Conservation (phyloP, 2,888 invertebrate species). For the Oxytorus armatus region DNA sequence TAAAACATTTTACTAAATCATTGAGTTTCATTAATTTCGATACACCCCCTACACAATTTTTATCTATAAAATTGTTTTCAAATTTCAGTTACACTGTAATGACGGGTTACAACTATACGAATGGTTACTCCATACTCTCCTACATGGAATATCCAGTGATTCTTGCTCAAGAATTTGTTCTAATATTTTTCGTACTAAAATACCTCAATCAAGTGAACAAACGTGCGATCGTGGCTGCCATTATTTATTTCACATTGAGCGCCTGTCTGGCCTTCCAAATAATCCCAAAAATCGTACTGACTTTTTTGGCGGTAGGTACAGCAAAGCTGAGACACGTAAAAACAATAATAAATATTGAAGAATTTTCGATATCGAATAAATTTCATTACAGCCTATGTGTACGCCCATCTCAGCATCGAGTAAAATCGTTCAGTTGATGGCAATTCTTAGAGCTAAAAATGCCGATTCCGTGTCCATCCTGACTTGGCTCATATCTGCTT, state of each 20-base stretch:
- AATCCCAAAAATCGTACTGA: constrained; percentile 85
- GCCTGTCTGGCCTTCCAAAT: constrained; percentile 84
- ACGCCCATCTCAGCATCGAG: constrained; percentile 94
- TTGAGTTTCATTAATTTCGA: not conserved
- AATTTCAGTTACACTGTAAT: constrained; percentile 91
- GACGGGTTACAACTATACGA: constrained; percentile 92
- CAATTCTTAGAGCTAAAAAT: constrained; percentile 89
- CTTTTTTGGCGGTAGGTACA: constrained; percentile 88
- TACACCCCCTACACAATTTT: not conserved
- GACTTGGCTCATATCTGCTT: constrained; percentile 93
- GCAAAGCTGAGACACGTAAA: not conserved
- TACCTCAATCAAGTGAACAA: constrained; percentile 87
- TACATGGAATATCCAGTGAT: constrained; percentile 95
- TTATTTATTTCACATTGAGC: constrained; percentile 82
- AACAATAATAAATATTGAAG: not conserved
- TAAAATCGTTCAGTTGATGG: constrained; percentile 91
- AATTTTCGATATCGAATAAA: not conserved
- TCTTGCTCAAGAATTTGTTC: constrained; percentile 90
- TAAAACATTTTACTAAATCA: not conserved
- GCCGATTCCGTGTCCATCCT: constrained; percentile 91
- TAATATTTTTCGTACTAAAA: constrained; percentile 90
- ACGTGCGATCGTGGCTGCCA: constrained; percentile 75
- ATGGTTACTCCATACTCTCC: constrained; percentile 90
- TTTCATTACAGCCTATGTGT: constrained; percentile 88
- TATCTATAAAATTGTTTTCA: not conserved